Percentiles rank a stretch among this genome's conserved stretches.
Conservation (phyloP, 2,797 vertebrate genomes). For the Microctenopoma stevenorrisi region DNA sequence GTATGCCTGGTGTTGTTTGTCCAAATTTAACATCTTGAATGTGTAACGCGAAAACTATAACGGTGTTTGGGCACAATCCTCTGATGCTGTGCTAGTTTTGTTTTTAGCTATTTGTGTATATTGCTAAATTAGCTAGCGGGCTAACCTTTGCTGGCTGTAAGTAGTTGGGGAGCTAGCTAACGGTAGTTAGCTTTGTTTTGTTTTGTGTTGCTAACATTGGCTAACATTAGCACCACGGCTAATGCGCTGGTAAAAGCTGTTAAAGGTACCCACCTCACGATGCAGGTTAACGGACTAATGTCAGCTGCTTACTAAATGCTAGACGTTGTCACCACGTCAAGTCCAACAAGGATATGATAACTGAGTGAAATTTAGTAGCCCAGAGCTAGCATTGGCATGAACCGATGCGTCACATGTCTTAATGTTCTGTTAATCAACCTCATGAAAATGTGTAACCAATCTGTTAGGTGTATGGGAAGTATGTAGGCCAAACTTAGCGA, state of each 20-base stretch:
- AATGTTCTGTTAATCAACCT: constrained; percentile 50
- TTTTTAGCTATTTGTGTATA: constrained; percentile 47
- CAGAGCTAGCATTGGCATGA: constrained; percentile 37
- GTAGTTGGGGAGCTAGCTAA: constrained; percentile 23
- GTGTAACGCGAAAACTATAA: neutral
- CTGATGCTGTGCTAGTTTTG: constrained; percentile 40
- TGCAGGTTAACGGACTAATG: constrained; percentile 1
- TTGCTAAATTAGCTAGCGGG: constrained; percentile 63
- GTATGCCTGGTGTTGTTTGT: neutral
- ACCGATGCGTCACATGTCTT: constrained; percentile 54
- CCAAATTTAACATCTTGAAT: neutral
- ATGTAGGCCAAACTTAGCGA: constrained; percentile 73
- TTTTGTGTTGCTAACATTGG: constrained; percentile 40
- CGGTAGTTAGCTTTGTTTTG: constrained; percentile 69
- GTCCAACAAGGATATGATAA: constrained; percentile 16
- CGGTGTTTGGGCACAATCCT: neutral
- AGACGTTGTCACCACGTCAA: constrained; percentile 40
- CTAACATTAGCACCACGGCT: constrained; percentile 32
- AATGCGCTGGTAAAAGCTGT: constrained; percentile 1
- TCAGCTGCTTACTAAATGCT: constrained; percentile 17
- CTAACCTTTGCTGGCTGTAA: constrained; percentile 49
- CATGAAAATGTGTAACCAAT: constrained; percentile 73
- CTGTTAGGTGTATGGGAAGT: constrained; percentile 61
- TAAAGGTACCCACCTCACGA: constrained; percentile 1
- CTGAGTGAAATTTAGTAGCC: constrained; percentile 39